phyloP scores from a whole-genome alignment of 2,113 vertebrate species.

The Zapus hudsonius region DNA sequence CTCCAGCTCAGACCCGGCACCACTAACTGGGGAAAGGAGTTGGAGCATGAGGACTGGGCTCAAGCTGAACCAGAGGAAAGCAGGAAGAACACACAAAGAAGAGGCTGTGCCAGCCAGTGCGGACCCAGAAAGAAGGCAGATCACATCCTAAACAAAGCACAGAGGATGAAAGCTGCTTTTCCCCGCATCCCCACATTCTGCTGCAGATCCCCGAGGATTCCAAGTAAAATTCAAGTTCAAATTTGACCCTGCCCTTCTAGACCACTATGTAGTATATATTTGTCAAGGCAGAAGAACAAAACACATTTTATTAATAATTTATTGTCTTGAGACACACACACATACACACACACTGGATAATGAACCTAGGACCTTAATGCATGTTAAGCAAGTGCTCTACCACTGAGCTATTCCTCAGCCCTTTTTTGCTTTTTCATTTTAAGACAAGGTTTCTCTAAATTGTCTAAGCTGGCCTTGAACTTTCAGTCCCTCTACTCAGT shows the following conservation, averaged over 20 bases:
- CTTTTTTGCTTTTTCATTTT: not conserved
- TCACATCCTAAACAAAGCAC: not conserved
- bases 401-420: not conserved
- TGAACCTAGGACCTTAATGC: not conserved
- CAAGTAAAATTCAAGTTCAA: slow-evolving; percentile 11
- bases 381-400: not conserved
- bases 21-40: slow-evolving; percentile 49
- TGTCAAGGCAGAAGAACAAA: slow-evolving; percentile 38
- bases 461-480: not conserved
- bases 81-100: not conserved
- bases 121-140: not conserved
- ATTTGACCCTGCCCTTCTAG: slow-evolving; percentile 8
- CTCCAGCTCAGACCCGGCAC: slow-evolving; percentile 36
- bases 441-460: not conserved
- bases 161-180: not conserved
- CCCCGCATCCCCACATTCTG: not conserved
- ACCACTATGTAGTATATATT: not conserved
- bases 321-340: not conserved
- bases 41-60: not conserved
- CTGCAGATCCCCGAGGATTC: not conserved
- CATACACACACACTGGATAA: not conserved
- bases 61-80: not conserved
- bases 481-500: not conserved
- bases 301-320: slow-evolving; percentile 16
- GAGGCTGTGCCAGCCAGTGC: not conserved